A percentile compares a stretch with the other conserved stretches of the same genome.
These are phyloP conservation scores for Theropithecus gelada DNA, from an alignment of 2,113 vertebrate species.

Conservation along the genomic window DNA sequence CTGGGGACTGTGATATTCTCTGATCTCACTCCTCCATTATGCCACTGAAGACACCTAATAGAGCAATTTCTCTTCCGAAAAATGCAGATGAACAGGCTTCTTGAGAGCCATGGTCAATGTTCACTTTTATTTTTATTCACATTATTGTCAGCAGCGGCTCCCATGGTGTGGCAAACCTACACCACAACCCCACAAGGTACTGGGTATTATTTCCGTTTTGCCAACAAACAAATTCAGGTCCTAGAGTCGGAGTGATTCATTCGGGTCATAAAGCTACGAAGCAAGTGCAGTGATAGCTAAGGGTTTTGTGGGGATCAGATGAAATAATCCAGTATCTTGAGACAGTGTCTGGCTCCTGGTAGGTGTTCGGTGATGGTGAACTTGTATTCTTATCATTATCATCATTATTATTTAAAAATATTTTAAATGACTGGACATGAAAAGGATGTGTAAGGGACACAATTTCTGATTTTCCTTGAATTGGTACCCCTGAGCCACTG, in stretches of 20 bases:
- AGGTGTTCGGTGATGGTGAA: not conserved
- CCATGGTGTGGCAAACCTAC: not conserved
- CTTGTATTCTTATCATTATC: not conserved
- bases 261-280: not conserved
- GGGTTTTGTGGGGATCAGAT: not conserved
- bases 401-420: not conserved
- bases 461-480: not conserved
- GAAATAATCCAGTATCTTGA: not conserved
- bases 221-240: not conserved
- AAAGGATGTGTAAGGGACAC: not conserved
- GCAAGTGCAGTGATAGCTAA: not conserved
- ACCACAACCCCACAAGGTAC: not conserved
- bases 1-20: fast-evolving
- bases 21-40: not conserved
- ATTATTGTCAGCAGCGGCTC: fast-evolving
- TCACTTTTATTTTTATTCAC: not conserved
- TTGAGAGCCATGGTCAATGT: not conserved
- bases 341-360: not conserved
- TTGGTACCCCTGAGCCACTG: not conserved
- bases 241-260: not conserved
- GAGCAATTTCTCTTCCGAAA: not conserved
- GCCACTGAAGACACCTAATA: too few species aligned
- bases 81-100: not conserved
- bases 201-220: not conserved
- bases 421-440: not conserved